Conservation (phyloP, 1,140 invertebrate genomes). For the Drosophila sp. region DNA sequence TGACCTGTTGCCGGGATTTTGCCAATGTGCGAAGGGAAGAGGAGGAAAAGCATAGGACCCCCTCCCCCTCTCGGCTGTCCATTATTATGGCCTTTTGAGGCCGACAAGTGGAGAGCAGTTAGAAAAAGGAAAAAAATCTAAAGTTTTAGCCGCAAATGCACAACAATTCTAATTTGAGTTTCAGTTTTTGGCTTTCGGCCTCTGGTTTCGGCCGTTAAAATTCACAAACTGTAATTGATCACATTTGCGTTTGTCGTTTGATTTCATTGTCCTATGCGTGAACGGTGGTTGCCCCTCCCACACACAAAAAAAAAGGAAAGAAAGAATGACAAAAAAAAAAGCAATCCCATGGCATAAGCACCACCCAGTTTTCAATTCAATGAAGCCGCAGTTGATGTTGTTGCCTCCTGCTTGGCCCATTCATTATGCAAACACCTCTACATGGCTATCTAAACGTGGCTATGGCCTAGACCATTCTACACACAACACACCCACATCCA, state of each 20-base stretch:
- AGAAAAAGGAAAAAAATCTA: conserved; percentile 9
- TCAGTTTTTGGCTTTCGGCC: conserved; percentile 13
- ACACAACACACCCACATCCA: background rate
- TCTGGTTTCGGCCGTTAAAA: conserved; percentile 54
- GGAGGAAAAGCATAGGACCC: too few relatives aligned
- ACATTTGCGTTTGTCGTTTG: conserved; percentile 74
- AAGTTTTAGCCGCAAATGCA: conserved; percentile 57
- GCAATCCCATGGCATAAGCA: background rate
- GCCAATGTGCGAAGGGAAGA: conserved; percentile 35
- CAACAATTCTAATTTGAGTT: conserved; percentile 50
- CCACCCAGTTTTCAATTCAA: conserved; percentile 42
- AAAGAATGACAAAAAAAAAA: conserved; percentile 9
- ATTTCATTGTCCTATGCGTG: conserved; percentile 74
- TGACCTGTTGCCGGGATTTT: conserved; percentile 61
- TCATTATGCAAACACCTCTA: conserved; percentile 79
- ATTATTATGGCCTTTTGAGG: too few relatives aligned
- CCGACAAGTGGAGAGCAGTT: too few relatives aligned
- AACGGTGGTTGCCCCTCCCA: background rate
- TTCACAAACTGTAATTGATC: conserved; percentile 77
- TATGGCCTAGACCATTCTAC: conserved; percentile 29
- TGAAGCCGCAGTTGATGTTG: conserved; percentile 57
- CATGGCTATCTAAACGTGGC: conserved; percentile 61
- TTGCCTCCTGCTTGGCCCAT: conserved; percentile 48
- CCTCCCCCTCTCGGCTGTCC: too few relatives aligned
- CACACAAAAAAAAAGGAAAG: background rate